Conservation (phyloP, 2,113 vertebrate species). For the Numida meleagris region DNA sequence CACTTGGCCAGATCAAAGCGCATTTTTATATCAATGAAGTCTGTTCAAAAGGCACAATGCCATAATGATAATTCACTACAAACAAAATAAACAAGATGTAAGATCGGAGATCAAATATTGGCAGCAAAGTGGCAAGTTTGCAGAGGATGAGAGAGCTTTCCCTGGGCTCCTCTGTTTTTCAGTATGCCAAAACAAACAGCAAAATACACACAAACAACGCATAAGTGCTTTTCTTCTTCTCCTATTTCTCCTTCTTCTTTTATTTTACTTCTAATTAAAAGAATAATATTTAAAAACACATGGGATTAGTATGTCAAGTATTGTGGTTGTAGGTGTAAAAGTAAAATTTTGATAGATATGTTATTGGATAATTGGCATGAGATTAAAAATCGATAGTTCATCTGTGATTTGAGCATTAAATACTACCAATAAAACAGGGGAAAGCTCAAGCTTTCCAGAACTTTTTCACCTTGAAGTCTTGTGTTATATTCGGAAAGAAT, state of each 20-base stretch:
- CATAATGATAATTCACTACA: constrained; percentile 77
- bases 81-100: constrained; percentile 78
- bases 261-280: not conserved
- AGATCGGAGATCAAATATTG: constrained; percentile 77
- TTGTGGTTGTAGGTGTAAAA: not conserved
- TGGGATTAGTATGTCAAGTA: not conserved
- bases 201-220: not conserved
- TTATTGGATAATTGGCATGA: not conserved
- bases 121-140: constrained; percentile 69
- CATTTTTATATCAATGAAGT: constrained; percentile 73
- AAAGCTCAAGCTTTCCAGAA: not conserved
- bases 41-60: constrained; percentile 73
- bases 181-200: constrained; percentile 64
- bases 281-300: not conserved
- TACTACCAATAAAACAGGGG: not conserved
- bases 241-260: not conserved
- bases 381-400: not conserved
- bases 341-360: not conserved
- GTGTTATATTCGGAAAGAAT: not conserved
- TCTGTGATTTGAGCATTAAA: not conserved
- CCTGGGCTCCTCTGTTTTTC: not conserved
- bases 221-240: not conserved
- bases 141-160: constrained; percentile 63
- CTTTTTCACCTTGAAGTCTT: not conserved
- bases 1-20: constrained; percentile 66